Conservation (phyloP, 2,888 invertebrate species). For the Torymus aiolomorphi region DNA sequence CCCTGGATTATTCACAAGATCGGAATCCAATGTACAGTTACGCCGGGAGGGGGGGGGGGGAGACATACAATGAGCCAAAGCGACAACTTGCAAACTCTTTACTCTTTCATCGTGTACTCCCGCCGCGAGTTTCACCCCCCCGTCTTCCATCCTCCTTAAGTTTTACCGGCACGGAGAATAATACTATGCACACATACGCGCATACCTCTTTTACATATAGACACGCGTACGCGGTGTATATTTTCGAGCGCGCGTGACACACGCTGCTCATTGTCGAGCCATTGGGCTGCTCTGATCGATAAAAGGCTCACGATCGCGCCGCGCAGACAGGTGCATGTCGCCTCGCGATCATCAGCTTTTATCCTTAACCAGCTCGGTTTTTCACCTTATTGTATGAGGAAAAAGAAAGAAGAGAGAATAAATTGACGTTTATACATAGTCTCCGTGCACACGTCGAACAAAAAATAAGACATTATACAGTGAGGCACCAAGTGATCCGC, state of each 20-base stretch:
- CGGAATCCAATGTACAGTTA: slow-evolving; percentile 73
- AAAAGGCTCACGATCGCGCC: slow-evolving; percentile 72
- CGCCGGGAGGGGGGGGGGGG: background rate
- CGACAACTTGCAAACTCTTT: slow-evolving; percentile 52
- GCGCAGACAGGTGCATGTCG: slow-evolving; percentile 66
- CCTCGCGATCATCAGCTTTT: slow-evolving; percentile 73
- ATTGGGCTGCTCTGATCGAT: slow-evolving; percentile 65
- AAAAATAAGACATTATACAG: too few species aligned
- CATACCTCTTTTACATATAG: too few species aligned
- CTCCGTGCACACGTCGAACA: too few species aligned
- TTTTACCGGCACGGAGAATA: background rate
- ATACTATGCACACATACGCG: too few species aligned
- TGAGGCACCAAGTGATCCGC: too few species aligned
- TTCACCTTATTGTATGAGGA: background rate
- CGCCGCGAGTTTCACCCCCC: background rate
- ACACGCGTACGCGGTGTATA: too few species aligned
- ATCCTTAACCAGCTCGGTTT: slow-evolving; percentile 68
- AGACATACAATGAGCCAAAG: slow-evolving; percentile 44
- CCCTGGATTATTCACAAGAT: slow-evolving; percentile 70
- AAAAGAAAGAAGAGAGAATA: too few species aligned
- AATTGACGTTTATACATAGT: too few species aligned
- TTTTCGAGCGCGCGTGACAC: too few species aligned
- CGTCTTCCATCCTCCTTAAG: slow-evolving; percentile 25
- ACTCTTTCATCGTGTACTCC: slow-evolving; percentile 31
- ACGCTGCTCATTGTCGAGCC: too few species aligned